These are phyloP conservation scores for Avahi laniger DNA, from an alignment of 2,797 vertebrate species.

Conservation along the genomic window DNA sequence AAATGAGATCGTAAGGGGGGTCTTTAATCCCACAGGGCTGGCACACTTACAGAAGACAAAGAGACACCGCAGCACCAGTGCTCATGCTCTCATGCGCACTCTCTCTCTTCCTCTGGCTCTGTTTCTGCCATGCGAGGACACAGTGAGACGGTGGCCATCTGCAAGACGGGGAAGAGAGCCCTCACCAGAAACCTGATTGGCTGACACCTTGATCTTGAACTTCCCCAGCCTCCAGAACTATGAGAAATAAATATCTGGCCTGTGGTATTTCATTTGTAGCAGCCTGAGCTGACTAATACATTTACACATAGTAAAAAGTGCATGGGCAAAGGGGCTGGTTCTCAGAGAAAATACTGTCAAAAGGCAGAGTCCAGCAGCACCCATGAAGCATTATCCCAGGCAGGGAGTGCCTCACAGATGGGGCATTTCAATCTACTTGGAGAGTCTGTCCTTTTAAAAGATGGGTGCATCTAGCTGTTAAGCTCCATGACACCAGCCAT, in stretches of 20 bases:
- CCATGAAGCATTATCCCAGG: too few relatives aligned
- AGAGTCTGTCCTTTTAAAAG: neutral
- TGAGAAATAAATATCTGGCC: neutral
- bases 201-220: neutral
- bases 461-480: neutral
- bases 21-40: neutral
- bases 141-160: neutral
- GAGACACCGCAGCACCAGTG: neutral
- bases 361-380: neutral
- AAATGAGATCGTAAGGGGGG: neutral
- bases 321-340: neutral
- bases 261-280: neutral
- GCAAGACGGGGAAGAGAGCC: neutral
- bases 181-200: neutral
- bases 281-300: neutral
- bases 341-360: neutral
- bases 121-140: neutral
- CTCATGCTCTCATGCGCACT: fast-evolving
- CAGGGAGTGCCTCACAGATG: neutral
- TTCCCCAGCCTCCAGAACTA: neutral
- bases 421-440: neutral
- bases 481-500: neutral
- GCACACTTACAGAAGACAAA: neutral
- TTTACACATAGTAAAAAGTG: neutral
- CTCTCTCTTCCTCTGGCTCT: neutral